Evolutionary conservation across 2,113 vertebrate genomes (phyloP).

Genomic region (Sphyrna mokarran): DNA sequence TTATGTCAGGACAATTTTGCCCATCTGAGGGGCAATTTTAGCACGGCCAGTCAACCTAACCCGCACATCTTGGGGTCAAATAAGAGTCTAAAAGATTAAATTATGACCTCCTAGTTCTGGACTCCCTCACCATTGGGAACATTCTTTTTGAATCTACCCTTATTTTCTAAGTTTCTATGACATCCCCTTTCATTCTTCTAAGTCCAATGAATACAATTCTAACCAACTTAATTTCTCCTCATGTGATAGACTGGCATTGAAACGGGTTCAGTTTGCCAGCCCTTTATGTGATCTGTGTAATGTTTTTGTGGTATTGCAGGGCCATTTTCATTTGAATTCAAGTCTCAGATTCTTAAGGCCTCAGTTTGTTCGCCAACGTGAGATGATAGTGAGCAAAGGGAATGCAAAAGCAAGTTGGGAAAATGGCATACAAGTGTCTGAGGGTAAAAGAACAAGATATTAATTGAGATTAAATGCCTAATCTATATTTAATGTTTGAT

Average conservation of each 20-base stretch:
- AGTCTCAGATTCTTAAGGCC: background rate
- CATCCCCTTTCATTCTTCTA: too few species aligned
- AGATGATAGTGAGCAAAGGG: background rate
- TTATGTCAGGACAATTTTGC: too few species aligned
- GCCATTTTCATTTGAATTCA: background rate
- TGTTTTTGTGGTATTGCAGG: background rate
- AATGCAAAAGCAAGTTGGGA: background rate
- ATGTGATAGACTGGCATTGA: background rate
- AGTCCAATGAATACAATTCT: too few species aligned
- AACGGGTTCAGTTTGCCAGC: background rate
- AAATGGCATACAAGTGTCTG: background rate
- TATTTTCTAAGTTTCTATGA: too few species aligned
- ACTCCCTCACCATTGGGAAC: too few species aligned
- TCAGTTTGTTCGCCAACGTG: background rate
- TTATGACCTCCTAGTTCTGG: too few species aligned
- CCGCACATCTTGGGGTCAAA: too few species aligned
- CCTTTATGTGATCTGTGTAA: background rate
- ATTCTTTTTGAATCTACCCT: too few species aligned
- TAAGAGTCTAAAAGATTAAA: too few species aligned
- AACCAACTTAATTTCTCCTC: too few species aligned
- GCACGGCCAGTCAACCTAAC: too few species aligned
- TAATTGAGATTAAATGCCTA: background rate
- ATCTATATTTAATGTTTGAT: background rate
- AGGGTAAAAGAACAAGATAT: background rate
- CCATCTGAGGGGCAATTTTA: too few species aligned